These are phyloP conservation scores for Thaumatotibia leucotreta DNA, from an alignment of 1,140 invertebrate species.

Conservation along the genomic window DNA sequence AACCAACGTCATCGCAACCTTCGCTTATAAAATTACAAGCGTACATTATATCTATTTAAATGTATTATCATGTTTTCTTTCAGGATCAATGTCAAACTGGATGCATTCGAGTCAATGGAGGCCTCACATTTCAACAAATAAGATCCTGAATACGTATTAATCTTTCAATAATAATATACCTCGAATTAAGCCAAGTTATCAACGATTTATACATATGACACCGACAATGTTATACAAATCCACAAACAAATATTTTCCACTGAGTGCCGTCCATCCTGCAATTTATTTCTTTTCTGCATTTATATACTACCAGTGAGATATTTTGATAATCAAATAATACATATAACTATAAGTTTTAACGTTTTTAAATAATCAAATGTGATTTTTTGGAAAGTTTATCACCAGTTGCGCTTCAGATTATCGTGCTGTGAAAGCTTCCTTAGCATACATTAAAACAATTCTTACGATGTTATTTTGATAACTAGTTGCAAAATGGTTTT, in stretches of 20 bases:
- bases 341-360: not conserved
- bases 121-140: slow-evolving; percentile 58
- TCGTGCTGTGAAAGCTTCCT: too few relatives aligned
- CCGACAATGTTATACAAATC: too few relatives aligned
- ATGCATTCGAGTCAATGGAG: slow-evolving; percentile 64
- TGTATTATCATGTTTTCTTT: slow-evolving; percentile 25
- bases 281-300: not conserved
- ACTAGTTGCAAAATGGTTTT: not conserved
- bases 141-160: slow-evolving; percentile 8
- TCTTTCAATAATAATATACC: not conserved
- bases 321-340: not conserved
- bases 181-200: not conserved
- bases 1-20: too few relatives aligned
- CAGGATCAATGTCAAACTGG: slow-evolving; percentile 54
- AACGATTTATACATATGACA: not conserved
- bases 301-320: not conserved
- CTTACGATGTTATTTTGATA: not conserved
- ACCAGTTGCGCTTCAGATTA: not conserved
- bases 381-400: not conserved
- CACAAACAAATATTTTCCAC: not conserved
- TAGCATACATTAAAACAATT: too few relatives aligned
- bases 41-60: not conserved
- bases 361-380: not conserved
- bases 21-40: too few relatives aligned
- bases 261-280: not conserved